Evolutionary conservation across 2,113 vertebrate genomes (phyloP).

Genomic region (Ptilorrhoa leucosticta): DNA sequence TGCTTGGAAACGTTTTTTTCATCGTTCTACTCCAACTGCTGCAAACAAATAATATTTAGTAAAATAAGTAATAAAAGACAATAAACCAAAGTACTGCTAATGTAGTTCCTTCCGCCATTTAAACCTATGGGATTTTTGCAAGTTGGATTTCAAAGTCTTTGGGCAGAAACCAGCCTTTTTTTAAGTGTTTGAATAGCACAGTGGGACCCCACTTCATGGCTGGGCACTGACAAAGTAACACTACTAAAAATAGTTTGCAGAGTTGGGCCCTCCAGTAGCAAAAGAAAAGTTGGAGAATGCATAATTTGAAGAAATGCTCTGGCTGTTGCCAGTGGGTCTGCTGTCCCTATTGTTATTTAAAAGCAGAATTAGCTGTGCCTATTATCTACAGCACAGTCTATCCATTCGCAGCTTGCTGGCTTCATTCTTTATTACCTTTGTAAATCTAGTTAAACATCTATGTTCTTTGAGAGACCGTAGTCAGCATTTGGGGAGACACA

Average conservation of each 20-base stretch:
- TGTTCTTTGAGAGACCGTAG: neutral
- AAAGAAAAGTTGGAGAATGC: slow-evolving; percentile 21
- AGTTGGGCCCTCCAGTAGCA: slow-evolving; percentile 27
- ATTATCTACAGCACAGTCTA: neutral
- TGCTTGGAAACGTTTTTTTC: slow-evolving; percentile 10
- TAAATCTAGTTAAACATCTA: slow-evolving; percentile 3
- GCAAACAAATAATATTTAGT: slow-evolving; percentile 39
- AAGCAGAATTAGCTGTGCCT: slow-evolving; percentile 35
- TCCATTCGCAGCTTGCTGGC: neutral
- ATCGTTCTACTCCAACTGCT: neutral
- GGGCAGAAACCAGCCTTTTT: slow-evolving; percentile 45
- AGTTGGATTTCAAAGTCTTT: slow-evolving; percentile 35
- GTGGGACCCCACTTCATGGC: slow-evolving; percentile 31
- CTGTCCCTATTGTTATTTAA: slow-evolving; percentile 42
- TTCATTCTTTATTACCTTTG: slow-evolving; percentile 17
- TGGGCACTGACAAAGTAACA: slow-evolving; percentile 16
- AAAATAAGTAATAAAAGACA: slow-evolving; percentile 23
- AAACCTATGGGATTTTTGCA: slow-evolving; percentile 11
- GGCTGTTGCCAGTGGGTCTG: slow-evolving; percentile 35
- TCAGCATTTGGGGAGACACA: neutral
- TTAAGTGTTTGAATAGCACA: slow-evolving; percentile 49
- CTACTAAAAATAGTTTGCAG: slow-evolving; percentile 44
- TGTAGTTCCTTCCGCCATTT: neutral
- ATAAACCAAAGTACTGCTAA: neutral
- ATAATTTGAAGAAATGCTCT: slow-evolving; percentile 30